Conservation (phyloP, 2,888 invertebrate genomes). For the Hypercompe scribonia region DNA sequence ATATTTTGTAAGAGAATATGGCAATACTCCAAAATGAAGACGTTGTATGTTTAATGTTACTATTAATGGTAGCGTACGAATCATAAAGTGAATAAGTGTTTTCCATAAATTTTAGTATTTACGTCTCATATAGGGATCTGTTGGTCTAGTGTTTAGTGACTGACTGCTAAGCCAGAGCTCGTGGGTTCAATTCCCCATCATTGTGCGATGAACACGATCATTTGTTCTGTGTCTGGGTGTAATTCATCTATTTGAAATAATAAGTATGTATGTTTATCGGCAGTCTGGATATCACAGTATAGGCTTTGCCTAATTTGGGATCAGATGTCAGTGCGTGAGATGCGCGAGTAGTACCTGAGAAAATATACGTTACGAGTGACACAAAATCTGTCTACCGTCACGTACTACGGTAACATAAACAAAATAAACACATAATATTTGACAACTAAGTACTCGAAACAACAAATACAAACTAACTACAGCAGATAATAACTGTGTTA, state of each 20-base stretch:
- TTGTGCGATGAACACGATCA: no score
- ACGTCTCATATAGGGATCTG: background rate
- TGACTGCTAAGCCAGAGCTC: no score
- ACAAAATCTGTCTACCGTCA: background rate
- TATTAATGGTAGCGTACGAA: background rate
- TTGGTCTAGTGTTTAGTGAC: no score
- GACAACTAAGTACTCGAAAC: background rate
- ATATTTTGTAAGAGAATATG: background rate
- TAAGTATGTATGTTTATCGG: no score
- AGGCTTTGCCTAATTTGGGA: no score
- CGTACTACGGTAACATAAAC: background rate
- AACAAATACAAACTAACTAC: background rate
- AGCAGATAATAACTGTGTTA: conserved; percentile 5
- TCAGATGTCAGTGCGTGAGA: no score
- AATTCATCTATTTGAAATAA: no score
- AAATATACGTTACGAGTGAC: background rate
- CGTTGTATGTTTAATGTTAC: background rate
- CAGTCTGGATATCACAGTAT: no score
- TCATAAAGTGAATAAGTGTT: background rate
- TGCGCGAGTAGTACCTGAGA: no score
- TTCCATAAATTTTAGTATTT: background rate
- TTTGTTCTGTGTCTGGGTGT: no score
- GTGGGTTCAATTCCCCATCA: no score
- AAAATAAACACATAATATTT: background rate
- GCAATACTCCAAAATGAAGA: background rate